Conservation (phyloP, 2,888 invertebrate genomes). For the Limnephilus lunatus region DNA sequence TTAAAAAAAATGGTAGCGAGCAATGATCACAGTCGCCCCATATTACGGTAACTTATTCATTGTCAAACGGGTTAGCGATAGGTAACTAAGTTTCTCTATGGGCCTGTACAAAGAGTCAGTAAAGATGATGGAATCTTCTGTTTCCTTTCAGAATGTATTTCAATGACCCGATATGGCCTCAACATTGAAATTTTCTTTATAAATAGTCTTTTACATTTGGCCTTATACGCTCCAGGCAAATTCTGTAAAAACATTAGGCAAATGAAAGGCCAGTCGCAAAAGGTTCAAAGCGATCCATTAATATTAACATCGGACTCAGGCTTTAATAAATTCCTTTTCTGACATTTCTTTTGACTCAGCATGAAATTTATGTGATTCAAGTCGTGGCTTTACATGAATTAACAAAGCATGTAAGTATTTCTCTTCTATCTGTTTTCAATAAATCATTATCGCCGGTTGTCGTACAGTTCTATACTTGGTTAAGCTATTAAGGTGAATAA, state of each 20-base stretch:
- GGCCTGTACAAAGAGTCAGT: neutral
- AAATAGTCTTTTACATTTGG: slow-evolving; percentile 2
- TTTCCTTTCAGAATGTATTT: neutral
- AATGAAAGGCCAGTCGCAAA: neutral
- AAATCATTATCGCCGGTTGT: slow-evolving; percentile 58
- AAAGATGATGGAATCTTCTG: neutral
- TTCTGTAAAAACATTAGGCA: neutral
- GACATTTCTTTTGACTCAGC: neutral
- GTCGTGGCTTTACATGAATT: slow-evolving; percentile 52
- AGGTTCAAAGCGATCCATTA: neutral
- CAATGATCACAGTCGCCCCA: too few relatives aligned
- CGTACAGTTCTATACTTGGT: neutral
- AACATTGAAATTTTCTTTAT: neutral
- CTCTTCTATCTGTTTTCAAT: slow-evolving; percentile 60
- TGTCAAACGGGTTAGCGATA: too few relatives aligned
- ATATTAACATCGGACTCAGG: neutral
- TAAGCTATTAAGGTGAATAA: slow-evolving; percentile 37
- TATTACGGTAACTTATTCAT: too few relatives aligned
- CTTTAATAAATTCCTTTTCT: neutral
- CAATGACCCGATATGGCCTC: neutral
- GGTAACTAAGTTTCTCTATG: neutral
- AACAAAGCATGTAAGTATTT: slow-evolving; percentile 58
- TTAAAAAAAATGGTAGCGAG: too few relatives aligned
- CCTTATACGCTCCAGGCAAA: neutral
- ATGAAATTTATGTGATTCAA: neutral